These are phyloP conservation scores for Odiellus spinosus DNA, from an alignment of 2,888 invertebrate species.

Conservation along the genomic window DNA sequence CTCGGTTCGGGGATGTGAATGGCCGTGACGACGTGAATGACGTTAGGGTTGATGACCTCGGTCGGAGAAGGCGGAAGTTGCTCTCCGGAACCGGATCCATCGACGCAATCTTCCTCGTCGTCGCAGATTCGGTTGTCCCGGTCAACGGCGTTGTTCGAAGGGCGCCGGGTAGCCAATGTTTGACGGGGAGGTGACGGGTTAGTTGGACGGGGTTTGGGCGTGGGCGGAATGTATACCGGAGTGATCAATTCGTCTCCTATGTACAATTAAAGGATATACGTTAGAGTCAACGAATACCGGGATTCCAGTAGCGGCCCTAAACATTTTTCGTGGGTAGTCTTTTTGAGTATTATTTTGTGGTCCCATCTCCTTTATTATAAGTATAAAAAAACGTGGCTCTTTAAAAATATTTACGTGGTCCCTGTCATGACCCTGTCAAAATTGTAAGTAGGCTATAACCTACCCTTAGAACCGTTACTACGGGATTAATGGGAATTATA, in stretches of 20 bases:
- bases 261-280: background rate
- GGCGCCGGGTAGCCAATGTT: background rate
- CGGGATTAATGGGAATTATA: too few species aligned
- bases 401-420: too few species aligned
- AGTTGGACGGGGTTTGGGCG: conserved; percentile 5
- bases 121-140: conserved; percentile 7
- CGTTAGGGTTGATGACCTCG: conserved; percentile 7
- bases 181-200: background rate
- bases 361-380: too few species aligned
- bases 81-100: conserved; percentile 14
- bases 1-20: background rate
- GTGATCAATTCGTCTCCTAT: conserved; percentile 13
- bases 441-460: too few species aligned
- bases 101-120: conserved; percentile 11
- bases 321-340: too few species aligned
- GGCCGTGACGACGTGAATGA: background rate
- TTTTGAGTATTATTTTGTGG: too few species aligned
- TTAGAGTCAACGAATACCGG: too few species aligned
- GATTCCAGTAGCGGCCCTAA: too few species aligned
- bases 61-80: conserved; percentile 6
- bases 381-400: too few species aligned
- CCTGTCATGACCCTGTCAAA: too few species aligned
- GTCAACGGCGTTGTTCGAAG: background rate
- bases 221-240: conserved; percentile 13
- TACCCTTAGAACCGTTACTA: too few species aligned